phyloP scores from a whole-genome alignment of 2,113 vertebrate genomes.

The Cheilinus undulatus region DNA sequence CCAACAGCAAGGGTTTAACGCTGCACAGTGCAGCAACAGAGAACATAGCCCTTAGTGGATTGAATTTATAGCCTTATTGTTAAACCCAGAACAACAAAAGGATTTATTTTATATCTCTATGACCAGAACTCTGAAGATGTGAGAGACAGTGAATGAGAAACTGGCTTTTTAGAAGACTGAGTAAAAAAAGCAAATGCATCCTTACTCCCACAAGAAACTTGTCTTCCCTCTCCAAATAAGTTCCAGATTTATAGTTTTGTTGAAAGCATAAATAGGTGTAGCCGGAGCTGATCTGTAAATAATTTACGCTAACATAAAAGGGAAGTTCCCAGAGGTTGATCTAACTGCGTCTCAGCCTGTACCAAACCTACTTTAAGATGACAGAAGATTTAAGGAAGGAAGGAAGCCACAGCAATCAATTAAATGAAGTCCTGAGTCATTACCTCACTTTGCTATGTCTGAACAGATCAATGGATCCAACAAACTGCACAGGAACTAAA shows the following conservation, averaged over 20 bases:
- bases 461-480: background rate
- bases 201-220: background rate
- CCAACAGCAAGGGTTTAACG: constrained; percentile 22
- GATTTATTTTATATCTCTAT: background rate
- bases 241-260: background rate
- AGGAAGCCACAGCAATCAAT: background rate
- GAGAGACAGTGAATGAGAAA: background rate
- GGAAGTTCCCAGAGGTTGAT: background rate
- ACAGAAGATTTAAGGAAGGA: background rate
- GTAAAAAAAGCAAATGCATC: background rate
- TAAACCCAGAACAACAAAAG: background rate
- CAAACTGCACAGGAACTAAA: background rate
- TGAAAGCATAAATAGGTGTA: background rate
- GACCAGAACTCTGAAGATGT: background rate
- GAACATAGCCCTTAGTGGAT: background rate
- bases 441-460: background rate
- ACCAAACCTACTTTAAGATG: background rate
- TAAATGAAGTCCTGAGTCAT: background rate
- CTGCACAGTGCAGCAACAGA: constrained; percentile 32
- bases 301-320: background rate
- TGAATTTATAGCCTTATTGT: background rate
- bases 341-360: too few relatives aligned
- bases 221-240: background rate
- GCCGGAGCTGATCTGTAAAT: background rate
- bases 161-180: background rate